These are phyloP conservation scores for Idaea aversata DNA, from an alignment of 2,888 invertebrate genomes.

Conservation along the genomic window DNA sequence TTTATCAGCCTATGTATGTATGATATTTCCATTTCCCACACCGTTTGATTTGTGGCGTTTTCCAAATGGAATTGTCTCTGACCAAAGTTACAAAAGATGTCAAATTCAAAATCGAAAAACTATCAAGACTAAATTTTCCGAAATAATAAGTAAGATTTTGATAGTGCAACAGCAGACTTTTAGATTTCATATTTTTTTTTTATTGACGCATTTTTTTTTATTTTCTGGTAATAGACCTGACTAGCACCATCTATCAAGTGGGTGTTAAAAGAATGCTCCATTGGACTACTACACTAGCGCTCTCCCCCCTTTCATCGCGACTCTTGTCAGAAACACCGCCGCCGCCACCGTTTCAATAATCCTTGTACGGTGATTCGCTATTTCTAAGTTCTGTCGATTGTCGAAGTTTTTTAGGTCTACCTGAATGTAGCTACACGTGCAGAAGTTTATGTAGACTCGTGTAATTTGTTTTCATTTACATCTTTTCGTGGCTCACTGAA, in stretches of 20 bases:
- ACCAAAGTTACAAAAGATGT: no score
- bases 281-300: neutral
- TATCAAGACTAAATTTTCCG: no score
- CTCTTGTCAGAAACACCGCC: neutral
- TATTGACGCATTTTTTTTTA: no score
- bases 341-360: slow-evolving; percentile 52
- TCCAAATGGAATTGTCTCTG: no score
- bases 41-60: no score
- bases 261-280: neutral
- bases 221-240: no score
- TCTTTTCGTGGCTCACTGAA: neutral
- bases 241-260: neutral
- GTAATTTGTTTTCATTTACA: neutral
- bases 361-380: slow-evolving; percentile 12
- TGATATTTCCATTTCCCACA: no score
- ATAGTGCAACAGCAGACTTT: no score
- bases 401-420: neutral
- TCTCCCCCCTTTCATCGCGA: neutral
- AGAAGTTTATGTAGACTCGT: neutral
- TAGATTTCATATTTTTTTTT: no score
- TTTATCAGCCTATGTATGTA: no score
- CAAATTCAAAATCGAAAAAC: no score
- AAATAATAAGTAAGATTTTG: no score
- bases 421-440: neutral
- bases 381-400: neutral